phyloP scores from a whole-genome alignment of 2,888 invertebrate genomes.

The Tipula vernalis region DNA sequence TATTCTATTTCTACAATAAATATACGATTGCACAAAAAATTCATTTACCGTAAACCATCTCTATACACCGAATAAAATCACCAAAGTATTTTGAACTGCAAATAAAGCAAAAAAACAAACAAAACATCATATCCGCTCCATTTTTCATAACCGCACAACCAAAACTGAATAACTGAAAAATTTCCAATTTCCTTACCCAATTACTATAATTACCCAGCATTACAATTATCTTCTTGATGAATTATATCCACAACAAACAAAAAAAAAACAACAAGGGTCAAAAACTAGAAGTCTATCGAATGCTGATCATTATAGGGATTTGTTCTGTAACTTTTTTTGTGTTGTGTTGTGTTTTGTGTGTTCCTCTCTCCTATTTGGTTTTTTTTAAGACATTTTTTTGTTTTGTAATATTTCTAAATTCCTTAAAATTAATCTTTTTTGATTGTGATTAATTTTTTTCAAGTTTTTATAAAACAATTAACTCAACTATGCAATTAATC shows the following conservation, averaged over 20 bases:
- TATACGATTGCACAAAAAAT: background rate
- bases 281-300: conserved; percentile 4
- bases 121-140: background rate
- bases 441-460: background rate
- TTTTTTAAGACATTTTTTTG: background rate
- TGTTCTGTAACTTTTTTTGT: background rate
- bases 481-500: conserved; percentile 4
- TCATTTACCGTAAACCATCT: background rate
- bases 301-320: background rate
- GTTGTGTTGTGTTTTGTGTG: background rate
- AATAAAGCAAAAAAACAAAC: background rate
- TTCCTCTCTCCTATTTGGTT: background rate
- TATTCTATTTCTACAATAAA: no score
- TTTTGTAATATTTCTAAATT: background rate
- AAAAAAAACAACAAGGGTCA: background rate
- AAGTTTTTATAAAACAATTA: background rate
- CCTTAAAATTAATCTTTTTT: background rate
- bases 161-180: background rate
- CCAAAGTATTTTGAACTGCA: background rate
- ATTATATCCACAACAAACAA: background rate
- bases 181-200: background rate
- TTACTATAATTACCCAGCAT: background rate
- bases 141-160: background rate
- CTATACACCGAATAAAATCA: background rate
- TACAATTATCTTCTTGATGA: background rate